Conservation (phyloP, 1,140 invertebrate species). For the Drosophila pseudoobscura region DNA sequence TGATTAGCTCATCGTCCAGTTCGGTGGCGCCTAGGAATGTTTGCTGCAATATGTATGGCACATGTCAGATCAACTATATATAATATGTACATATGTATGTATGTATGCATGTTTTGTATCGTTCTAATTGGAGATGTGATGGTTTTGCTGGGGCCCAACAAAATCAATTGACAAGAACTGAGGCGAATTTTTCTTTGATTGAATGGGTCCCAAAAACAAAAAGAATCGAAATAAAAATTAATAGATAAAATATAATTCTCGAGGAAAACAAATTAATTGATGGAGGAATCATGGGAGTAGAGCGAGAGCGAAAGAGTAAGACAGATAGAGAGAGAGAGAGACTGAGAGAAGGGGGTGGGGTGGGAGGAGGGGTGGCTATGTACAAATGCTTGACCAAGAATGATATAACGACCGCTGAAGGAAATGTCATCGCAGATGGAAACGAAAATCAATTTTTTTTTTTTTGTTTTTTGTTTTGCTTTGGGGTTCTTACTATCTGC, state of each 20-base stretch:
- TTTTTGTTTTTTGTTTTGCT: constrained; percentile 21
- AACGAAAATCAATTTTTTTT: constrained; percentile 38
- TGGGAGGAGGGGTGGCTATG: constrained; percentile 35
- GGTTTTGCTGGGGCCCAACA: constrained; percentile 39
- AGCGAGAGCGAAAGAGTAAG: constrained; percentile 11
- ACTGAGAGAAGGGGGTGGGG: background rate
- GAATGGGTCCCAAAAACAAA: constrained; percentile 26
- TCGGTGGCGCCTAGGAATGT: constrained; percentile 81
- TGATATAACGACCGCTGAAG: constrained; percentile 60
- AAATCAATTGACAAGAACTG: constrained; percentile 61
- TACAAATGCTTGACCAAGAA: constrained; percentile 61
- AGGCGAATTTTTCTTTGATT: constrained; percentile 1
- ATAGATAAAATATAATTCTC: constrained; percentile 30
- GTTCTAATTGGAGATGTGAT: constrained; percentile 48
- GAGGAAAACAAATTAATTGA: constrained; percentile 64
- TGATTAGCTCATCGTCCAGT: constrained; percentile 95
- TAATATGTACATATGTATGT: constrained; percentile 2
- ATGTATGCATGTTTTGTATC: constrained; percentile 11
- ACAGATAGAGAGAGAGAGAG: constrained; percentile 11
- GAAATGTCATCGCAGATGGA: constrained; percentile 42
- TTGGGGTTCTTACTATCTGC: constrained; percentile 54
- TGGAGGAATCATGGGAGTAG: constrained; percentile 30
- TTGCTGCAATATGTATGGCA: constrained; percentile 57
- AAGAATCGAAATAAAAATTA: constrained; percentile 23
- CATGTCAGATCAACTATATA: constrained; percentile 24